Evolutionary conservation across 2,797 vertebrate species (phyloP), one percentile per base, ranked within the genome.

Genomic region (Eidolon dupreanum): DNA sequence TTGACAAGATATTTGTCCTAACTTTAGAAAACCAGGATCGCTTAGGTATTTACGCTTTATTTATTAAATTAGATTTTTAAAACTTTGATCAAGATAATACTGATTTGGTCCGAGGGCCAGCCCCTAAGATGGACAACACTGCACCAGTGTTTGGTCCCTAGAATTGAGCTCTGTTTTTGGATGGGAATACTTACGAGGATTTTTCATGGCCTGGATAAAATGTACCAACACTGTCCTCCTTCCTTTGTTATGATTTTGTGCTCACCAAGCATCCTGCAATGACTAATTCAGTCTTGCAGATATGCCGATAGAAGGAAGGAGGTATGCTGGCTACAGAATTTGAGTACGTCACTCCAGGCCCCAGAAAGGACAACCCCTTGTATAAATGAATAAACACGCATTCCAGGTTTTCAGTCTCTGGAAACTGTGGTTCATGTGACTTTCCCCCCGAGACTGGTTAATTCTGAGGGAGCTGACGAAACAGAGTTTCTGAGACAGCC

Each of bases 211-310:
- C 77, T 78, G 77, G 81, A 53, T 66, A 49, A 87, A 95, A 88
- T 57, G 57, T 82, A 22, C 73, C 68, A 16, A 33, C 85, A 28
- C 61, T 19, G 22, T 81, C 55, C 22, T 82, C 61, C 13, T 88
- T 81, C 65, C 81, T 81, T 88, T 96, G 71, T 93, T 85, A 70
- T 73, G 71, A 68, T 79, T 95, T 49, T 33, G 26, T 28, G 55
- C 55, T 90, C 41, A 51, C 92, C 17, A 53, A 31, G n/a, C 57
- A 92, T 77, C 79, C 49, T 88, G 15, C 6, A 22, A 36, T 63
- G 92, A 92, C 90, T 95, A 81, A 82, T 85, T 53, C 95, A 85
- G 77, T 82, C 41, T 93, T 84, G 9, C 53, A 90, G 90, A 90
- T 74, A 38, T 0, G 5, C 71, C 49, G 46, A 57, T 8, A 81